Percentiles rank a stretch among this genome's conserved stretches.
Conservation (phyloP, 2,888 invertebrate species). For the Nematopogon swammerdamellus region DNA sequence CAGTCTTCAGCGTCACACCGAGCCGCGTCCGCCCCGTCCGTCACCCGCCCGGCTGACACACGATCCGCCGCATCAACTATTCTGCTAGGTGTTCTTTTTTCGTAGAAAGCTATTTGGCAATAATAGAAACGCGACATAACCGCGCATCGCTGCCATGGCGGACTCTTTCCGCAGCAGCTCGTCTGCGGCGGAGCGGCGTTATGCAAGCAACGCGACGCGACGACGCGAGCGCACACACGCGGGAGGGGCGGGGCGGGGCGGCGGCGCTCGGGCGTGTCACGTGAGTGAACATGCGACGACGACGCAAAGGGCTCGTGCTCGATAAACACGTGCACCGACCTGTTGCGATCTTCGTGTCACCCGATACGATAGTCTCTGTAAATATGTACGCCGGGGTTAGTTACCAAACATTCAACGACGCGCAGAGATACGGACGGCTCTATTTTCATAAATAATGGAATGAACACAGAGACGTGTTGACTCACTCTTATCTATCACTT, state of each 20-base stretch:
- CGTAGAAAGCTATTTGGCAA: conserved; percentile 55
- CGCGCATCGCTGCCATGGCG: conserved; percentile 38
- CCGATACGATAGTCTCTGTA: not conserved
- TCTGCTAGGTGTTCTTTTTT: conserved; percentile 18
- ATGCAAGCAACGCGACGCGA: not conserved
- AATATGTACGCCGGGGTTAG: not conserved
- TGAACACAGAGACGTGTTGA: not conserved
- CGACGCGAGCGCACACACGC: too few species aligned
- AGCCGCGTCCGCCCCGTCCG: too few species aligned
- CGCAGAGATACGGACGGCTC: too few species aligned
- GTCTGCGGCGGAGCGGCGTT: conserved; percentile 12
- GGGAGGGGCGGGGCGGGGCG: too few species aligned
- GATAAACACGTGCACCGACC: not conserved
- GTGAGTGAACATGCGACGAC: not conserved
- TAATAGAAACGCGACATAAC: conserved; percentile 25
- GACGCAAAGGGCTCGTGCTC: not conserved
- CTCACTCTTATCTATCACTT: not conserved
- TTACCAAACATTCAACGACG: not conserved
- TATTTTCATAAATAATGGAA: not conserved
- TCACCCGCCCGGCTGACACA: too few species aligned
- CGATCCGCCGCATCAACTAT: conserved; percentile 7
- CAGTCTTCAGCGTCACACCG: too few species aligned
- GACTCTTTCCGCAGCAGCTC: conserved; percentile 50
- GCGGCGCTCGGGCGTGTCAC: not conserved
- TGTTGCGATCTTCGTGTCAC: not conserved